These are phyloP conservation scores for Drosophila mettleri DNA, from an alignment of 2,888 invertebrate genomes.

Conservation along the genomic window DNA sequence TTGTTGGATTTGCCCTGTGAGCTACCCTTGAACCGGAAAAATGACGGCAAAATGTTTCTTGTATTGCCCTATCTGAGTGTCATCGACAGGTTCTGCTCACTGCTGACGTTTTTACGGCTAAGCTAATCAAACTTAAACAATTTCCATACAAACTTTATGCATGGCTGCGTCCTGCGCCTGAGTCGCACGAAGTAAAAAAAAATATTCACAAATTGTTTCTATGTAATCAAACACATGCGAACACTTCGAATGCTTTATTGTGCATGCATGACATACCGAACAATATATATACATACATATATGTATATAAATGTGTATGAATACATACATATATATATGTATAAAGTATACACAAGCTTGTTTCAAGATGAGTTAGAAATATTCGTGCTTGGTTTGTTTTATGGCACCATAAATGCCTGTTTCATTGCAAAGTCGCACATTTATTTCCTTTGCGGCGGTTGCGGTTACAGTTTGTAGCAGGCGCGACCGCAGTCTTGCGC, in stretches of 20 bases:
- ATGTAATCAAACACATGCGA: conserved; percentile 56
- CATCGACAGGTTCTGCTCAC: neutral
- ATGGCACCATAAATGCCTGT: conserved; percentile 77
- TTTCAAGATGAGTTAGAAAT: conserved; percentile 73
- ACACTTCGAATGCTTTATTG: conserved; percentile 18
- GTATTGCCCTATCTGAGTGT: neutral
- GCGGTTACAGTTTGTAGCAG: conserved; percentile 65
- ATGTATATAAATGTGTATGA: neutral
- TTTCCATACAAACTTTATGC: conserved; percentile 34
- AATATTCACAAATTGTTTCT: conserved; percentile 44
- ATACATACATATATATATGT: neutral
- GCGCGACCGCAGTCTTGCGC: conserved; percentile 19
- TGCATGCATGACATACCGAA: conserved; percentile 17
- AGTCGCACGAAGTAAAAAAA: conserved; percentile 18
- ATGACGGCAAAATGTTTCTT: neutral
- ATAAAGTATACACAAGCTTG: conserved; percentile 18
- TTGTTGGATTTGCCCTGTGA: conserved; percentile 3
- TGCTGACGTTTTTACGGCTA: conserved; percentile 12
- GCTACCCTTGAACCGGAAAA: neutral
- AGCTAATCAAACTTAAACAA: conserved; percentile 56
- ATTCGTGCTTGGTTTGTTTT: conserved; percentile 75
- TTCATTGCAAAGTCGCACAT: conserved; percentile 78
- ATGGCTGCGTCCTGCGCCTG: neutral
- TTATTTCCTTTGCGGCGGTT: conserved; percentile 70
- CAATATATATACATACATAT: neutral